These are phyloP conservation scores for Acyrthosiphon pisum DNA, from an alignment of 1,140 invertebrate species.

Conservation along the genomic window DNA sequence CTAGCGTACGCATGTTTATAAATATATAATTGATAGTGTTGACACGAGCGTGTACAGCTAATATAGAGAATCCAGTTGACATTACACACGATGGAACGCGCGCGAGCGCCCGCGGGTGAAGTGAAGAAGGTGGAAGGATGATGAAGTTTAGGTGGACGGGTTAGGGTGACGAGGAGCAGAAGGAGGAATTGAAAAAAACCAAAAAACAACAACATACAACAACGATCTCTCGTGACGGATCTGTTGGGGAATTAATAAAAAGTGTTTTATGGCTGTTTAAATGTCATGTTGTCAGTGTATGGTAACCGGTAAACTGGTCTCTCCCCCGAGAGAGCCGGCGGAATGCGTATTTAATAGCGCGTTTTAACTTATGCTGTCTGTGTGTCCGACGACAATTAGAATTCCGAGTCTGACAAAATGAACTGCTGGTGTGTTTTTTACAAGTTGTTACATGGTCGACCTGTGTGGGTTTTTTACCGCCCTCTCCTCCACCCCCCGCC, in stretches of 20 bases:
- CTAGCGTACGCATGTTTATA: constrained; percentile 53
- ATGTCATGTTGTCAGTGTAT: constrained; percentile 54
- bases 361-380: constrained; percentile 55
- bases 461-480: constrained; percentile 57
- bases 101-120: background rate
- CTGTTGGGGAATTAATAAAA: constrained; percentile 57
- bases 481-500: background rate
- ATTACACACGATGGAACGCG: constrained; percentile 37
- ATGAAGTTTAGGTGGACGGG: background rate
- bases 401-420: constrained; percentile 57
- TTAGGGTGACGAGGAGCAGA: background rate
- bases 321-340: constrained; percentile 49
- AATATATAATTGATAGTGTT: constrained; percentile 55
- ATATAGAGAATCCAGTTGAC: constrained; percentile 56
- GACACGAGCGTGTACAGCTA: constrained; percentile 51
- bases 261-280: constrained; percentile 58
- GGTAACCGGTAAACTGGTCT: constrained; percentile 56
- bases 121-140: background rate
- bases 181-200: constrained; percentile 21
- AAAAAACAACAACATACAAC: constrained; percentile 53
- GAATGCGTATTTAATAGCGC: constrained; percentile 57
- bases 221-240: constrained; percentile 51
- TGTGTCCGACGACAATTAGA: constrained; percentile 57
- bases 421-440: constrained; percentile 56
- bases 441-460: constrained; percentile 57